Conservation (phyloP, 2,888 invertebrate genomes). For the Xestoiulus laeticollis region DNA sequence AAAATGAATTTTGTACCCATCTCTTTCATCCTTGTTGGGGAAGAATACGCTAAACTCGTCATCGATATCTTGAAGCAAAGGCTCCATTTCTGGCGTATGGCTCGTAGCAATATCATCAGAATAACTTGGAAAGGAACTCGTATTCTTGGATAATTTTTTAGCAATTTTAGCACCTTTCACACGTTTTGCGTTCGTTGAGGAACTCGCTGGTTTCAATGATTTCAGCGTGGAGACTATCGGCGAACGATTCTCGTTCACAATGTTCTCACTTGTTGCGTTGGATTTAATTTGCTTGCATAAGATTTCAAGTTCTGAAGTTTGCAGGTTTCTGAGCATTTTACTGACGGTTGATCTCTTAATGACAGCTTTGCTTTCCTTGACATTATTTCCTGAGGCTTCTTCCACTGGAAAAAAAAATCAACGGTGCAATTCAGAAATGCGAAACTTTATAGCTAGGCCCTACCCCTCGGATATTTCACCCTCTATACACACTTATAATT, state of each 20-base stretch:
- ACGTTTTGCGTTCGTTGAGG: background rate
- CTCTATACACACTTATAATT: too few relatives aligned
- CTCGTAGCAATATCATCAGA: background rate
- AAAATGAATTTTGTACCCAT: too few relatives aligned
- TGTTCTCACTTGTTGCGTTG: background rate
- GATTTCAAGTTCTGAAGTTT: background rate
- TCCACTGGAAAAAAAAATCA: background rate
- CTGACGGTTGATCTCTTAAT: background rate
- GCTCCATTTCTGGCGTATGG: background rate
- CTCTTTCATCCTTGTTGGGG: background rate
- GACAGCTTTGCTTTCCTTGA: background rate
- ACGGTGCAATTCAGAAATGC: background rate
- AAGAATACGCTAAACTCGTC: background rate
- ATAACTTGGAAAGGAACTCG: background rate
- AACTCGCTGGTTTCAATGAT: background rate
- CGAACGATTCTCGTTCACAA: background rate
- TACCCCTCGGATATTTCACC: too few relatives aligned
- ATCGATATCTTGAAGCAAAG: background rate
- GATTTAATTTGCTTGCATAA: background rate
- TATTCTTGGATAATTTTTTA: background rate
- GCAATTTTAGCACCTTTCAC: background rate
- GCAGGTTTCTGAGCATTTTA: background rate
- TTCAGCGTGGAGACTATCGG: background rate
- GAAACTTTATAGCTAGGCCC: too few relatives aligned
- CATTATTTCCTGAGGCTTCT: background rate